Evolutionary conservation across 1,140 invertebrate species (phyloP).

Genomic region (Phortica variegata): DNA sequence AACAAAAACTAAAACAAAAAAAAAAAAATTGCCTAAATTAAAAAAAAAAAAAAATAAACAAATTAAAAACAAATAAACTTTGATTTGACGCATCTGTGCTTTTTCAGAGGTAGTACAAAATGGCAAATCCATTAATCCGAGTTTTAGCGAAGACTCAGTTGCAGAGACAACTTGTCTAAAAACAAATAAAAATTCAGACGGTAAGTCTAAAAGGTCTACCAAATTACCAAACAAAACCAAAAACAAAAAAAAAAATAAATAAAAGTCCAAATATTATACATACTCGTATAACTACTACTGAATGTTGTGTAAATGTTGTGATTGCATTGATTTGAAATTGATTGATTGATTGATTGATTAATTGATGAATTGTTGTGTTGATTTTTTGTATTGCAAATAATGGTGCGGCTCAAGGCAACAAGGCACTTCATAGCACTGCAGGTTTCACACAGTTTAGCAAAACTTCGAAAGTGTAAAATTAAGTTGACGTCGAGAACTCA

Average conservation of each 20-base stretch:
- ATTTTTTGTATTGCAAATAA: no score
- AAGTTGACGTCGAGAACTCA: no score
- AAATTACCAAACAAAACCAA: constrained; percentile 27
- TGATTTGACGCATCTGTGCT: constrained; percentile 31
- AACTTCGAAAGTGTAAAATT: no score
- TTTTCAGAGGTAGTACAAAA: constrained; percentile 59
- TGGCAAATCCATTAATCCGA: constrained; percentile 65
- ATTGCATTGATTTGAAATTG: no score
- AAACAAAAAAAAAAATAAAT: constrained; percentile 9
- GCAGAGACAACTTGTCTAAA: constrained; percentile 75
- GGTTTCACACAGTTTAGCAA: no score
- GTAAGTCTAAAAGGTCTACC: constrained; percentile 63
- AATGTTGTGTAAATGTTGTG: constrained; percentile 54
- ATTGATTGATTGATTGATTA: no score
- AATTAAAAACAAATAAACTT: constrained; percentile 36
- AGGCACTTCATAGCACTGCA: no score
- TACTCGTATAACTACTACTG: constrained; percentile 30
- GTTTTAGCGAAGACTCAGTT: constrained; percentile 76
- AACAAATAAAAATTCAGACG: constrained; percentile 80
- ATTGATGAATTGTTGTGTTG: no score
- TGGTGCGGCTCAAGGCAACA: no score
- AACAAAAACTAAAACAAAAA: constrained; percentile 12
- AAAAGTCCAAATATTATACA: constrained; percentile 16
- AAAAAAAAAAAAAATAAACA: constrained; percentile 14
- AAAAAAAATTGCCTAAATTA: constrained; percentile 5